These are phyloP conservation scores for Avahi laniger DNA, from an alignment of 2,797 vertebrate species.

Conservation along the genomic window DNA sequence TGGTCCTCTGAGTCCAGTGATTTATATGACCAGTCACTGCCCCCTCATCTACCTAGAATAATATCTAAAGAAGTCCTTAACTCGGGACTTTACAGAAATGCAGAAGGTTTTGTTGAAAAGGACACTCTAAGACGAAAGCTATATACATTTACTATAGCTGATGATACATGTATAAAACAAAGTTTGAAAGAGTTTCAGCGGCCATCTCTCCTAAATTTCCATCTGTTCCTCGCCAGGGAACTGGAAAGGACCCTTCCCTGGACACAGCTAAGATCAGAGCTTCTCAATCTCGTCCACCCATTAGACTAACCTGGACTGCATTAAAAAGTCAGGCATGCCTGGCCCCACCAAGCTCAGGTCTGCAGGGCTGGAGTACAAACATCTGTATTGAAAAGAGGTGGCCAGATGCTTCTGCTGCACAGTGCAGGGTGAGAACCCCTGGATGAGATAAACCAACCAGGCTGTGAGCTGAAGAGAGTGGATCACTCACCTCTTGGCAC, in stretches of 20 bases:
- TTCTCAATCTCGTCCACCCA: background rate
- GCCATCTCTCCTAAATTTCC: background rate
- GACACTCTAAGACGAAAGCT: background rate
- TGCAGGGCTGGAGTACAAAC: background rate
- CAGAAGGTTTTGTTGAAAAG: slow-evolving; percentile 6
- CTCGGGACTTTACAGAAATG: background rate
- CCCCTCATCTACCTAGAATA: background rate
- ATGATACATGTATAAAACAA: background rate
- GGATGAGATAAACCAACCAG: background rate
- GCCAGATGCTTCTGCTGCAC: background rate
- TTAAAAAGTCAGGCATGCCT: background rate
- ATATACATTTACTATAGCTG: background rate
- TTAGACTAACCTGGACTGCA: background rate
- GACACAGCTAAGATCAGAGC: background rate
- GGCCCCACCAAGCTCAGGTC: background rate
- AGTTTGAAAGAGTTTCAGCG: background rate
- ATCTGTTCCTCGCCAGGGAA: background rate
- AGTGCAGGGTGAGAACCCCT: background rate
- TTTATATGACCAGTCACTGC: background rate
- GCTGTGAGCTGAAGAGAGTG: background rate
- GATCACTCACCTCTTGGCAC: background rate
- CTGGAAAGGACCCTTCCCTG: background rate
- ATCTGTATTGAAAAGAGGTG: background rate
- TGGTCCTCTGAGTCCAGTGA: background rate
- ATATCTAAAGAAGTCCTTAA: background rate